phyloP scores from a whole-genome alignment of 2,113 vertebrate species.

The Tretioscincus oriximinensis region DNA sequence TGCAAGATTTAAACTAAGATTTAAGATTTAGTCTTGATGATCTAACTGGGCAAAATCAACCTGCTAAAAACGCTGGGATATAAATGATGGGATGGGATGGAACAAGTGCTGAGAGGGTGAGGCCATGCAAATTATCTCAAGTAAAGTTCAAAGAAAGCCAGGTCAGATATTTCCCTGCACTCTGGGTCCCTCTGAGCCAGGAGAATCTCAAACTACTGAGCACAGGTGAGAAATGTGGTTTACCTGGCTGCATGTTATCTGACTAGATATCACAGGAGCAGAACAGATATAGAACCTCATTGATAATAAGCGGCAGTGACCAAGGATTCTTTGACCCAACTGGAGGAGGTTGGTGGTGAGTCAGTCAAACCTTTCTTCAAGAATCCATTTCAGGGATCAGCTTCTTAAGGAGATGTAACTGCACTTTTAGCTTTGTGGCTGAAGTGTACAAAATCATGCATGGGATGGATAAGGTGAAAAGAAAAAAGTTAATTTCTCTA shows the following conservation, averaged over 20 bases:
- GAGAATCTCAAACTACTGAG: neutral
- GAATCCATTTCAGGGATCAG: neutral
- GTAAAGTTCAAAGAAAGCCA: neutral
- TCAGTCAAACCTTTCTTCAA: neutral
- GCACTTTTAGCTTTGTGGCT: neutral
- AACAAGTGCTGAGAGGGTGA: slow-evolving; percentile 34
- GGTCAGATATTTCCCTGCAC: neutral
- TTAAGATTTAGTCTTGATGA: slow-evolving; percentile 23
- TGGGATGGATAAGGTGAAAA: no score
- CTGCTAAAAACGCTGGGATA: slow-evolving; percentile 23
- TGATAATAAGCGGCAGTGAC: slow-evolving; percentile 2
- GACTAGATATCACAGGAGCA: neutral
- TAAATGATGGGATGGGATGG: slow-evolving; percentile 24
- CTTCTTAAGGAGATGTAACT: neutral
- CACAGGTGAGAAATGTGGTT: neutral
- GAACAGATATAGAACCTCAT: rapidly evolving
- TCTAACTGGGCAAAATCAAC: slow-evolving; percentile 20
- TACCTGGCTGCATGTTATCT: neutral
- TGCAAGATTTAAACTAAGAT: no score
- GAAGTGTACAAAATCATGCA: no score
- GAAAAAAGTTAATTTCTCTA: no score
- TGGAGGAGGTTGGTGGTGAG: neutral
- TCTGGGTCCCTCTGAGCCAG: neutral
- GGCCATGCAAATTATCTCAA: neutral
- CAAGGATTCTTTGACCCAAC: neutral